Base-by-base conservation (phyloP, 2,888 invertebrate species). In the Phasia obesa region DNA sequence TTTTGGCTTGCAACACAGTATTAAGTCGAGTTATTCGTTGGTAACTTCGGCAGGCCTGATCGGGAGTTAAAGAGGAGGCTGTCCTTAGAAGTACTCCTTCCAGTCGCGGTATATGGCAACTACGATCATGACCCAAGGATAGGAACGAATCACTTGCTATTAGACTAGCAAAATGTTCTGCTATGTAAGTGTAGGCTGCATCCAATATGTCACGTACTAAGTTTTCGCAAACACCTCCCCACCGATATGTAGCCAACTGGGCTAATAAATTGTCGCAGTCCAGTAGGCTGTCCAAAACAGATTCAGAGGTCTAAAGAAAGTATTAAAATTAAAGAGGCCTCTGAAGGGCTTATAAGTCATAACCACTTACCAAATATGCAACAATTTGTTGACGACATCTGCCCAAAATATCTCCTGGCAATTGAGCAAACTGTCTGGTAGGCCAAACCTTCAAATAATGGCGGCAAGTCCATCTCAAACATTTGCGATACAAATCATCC, bases 361-460 rank as follows among this genome's bases (percentile, higher is more conserved):
- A 0, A 11, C 25, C n/a, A 87, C 91, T 90, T 89, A 94, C 94
- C 93, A 97, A 93, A 88, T 96, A 95, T 0, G 96, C 94, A 13
- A 96, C 93, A 87, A 96, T 95, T 88, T 97, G 96, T 88, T 96
- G 95, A 86, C 95, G 95, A 90, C 97, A 97, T 88, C 96, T 95
- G 64, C 96, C 96, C 85, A 96, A 93, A 5, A 97, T 92, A 88
- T 97, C 97, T 42, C 95, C 93, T 0, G 97, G 96, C 77, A 98
- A 91, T 55, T 95, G 94, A 0, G 97, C 96, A 91, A 98, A 98
- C 3, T 96, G 94, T 87, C 97, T 95, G 2, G 97, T 97, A 0
- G 97, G 96, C 98, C 98, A 98, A 62, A 98, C 96, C 87, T 95
- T 94, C 7, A 95, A 93, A 90, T 97, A 98, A 90, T 98, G 93